Conservation (phyloP, 2,113 vertebrate species). For the Tursiops truncatus region DNA sequence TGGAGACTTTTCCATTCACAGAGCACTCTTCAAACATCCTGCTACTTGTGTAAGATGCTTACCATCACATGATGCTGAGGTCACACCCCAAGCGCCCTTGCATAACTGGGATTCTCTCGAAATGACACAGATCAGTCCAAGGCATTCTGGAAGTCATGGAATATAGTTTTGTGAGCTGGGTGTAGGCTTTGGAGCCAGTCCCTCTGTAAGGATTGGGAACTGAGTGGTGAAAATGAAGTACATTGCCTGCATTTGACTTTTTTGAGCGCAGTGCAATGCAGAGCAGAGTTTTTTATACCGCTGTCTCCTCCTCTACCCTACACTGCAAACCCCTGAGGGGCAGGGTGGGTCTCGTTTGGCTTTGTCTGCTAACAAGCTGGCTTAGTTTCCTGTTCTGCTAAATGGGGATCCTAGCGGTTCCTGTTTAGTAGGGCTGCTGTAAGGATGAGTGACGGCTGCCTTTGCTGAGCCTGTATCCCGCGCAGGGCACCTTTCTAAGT, state of each 20-base stretch:
- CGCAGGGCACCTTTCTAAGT: not conserved
- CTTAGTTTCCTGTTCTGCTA: not conserved
- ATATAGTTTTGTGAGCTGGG: not conserved
- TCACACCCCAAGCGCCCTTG: not conserved
- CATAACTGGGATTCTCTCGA: not conserved
- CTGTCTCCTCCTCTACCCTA: fast-evolving
- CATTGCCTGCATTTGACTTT: fast-evolving
- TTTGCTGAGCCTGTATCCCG: fast-evolving
- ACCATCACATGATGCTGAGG: not conserved
- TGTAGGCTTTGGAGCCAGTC: not conserved
- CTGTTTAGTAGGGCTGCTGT: not conserved
- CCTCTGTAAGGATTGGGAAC: not conserved
- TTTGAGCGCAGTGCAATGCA: fast-evolving
- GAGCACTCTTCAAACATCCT: not conserved
- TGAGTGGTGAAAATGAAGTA: not conserved
- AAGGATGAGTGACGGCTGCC: not conserved
- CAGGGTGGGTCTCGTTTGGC: not conserved
- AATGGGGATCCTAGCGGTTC: not conserved
- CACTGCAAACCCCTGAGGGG: not conserved
- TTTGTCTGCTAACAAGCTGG: fast-evolving
- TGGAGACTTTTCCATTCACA: not conserved
- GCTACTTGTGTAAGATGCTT: not conserved
- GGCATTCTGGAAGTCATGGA: not conserved
- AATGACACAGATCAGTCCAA: not conserved
- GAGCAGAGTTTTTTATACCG: fast-evolving